A percentile compares a stretch with the other conserved stretches of the same genome.
Conservation (phyloP, 2,797 vertebrate genomes). For the Acanthopagrus latus region DNA sequence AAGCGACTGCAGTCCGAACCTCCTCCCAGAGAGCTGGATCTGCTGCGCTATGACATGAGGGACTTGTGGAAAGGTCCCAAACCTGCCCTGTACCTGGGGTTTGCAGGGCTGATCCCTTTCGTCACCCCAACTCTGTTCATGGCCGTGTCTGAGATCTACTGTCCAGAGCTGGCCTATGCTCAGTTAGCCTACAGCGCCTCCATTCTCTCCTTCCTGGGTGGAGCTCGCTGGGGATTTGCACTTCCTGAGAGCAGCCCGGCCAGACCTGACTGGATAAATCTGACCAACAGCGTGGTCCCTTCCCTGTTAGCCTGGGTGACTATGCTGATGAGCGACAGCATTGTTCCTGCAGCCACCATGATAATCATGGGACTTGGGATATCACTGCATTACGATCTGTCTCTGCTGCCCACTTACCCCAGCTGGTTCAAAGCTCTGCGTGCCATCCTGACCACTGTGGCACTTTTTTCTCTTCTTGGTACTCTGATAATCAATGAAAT, state of each 20-base stretch:
- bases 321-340: constrained; percentile 84
- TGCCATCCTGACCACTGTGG: constrained; percentile 85
- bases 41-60: constrained; percentile 80
- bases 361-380: constrained; percentile 88
- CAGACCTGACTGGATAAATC: constrained; percentile 92
- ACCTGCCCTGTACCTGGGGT: constrained; percentile 88
- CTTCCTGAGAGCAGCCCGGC: constrained; percentile 91
- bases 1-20: constrained; percentile 69
- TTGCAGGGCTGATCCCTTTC: constrained; percentile 90
- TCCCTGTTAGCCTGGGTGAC: constrained; percentile 88
- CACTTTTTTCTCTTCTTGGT: constrained; percentile 83
- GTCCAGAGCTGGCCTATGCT: constrained; percentile 86
- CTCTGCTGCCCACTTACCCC: constrained; percentile 91
- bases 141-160: constrained; percentile 83
- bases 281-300: constrained; percentile 87
- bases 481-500: constrained; percentile 75
- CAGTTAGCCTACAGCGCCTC: constrained; percentile 89
- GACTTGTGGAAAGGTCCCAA: constrained; percentile 87
- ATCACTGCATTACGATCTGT: constrained; percentile 89
- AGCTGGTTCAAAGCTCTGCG: constrained; percentile 93
- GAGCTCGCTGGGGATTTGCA: constrained; percentile 93
- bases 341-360: constrained; percentile 71
- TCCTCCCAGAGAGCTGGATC: constrained; percentile 70
- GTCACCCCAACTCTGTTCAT: constrained; percentile 87
- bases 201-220: constrained; percentile 92